Evolutionary conservation across 2,113 vertebrate species (phyloP).

Genomic region (Gasterosteus aculeatus): DNA sequence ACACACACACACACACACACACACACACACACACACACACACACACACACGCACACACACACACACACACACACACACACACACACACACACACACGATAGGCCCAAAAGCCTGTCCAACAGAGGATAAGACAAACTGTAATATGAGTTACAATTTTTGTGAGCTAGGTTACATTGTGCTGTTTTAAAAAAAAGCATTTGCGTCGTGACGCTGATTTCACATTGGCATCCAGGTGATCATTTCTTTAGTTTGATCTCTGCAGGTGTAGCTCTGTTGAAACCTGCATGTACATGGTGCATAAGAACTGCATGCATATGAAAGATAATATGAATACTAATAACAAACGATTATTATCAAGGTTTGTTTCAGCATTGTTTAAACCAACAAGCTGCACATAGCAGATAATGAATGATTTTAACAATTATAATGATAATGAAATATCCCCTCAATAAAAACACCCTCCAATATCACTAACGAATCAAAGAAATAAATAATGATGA

Average conservation of each 20-base stretch:
- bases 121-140: neutral
- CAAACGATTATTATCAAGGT: neutral
- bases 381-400: neutral
- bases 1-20: neutral
- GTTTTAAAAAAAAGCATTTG: neutral
- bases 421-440: neutral
- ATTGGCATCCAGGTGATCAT: neutral
- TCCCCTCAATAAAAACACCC: neutral
- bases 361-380: neutral
- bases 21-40: neutral
- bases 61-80: neutral
- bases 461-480: neutral
- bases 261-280: neutral
- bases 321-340: neutral
- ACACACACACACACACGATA: neutral
- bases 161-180: neutral
- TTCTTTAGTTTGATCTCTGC: conserved; percentile 7
- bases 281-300: neutral
- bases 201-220: neutral
- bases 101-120: neutral
- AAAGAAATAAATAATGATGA: neutral
- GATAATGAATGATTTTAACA: too few relatives aligned
- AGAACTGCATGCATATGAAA: neutral
- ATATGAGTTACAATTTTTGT: neutral
- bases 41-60: too few relatives aligned